Evolutionary conservation across 2,113 vertebrate species (phyloP).

Genomic region (Daubentonia madagascariensis): DNA sequence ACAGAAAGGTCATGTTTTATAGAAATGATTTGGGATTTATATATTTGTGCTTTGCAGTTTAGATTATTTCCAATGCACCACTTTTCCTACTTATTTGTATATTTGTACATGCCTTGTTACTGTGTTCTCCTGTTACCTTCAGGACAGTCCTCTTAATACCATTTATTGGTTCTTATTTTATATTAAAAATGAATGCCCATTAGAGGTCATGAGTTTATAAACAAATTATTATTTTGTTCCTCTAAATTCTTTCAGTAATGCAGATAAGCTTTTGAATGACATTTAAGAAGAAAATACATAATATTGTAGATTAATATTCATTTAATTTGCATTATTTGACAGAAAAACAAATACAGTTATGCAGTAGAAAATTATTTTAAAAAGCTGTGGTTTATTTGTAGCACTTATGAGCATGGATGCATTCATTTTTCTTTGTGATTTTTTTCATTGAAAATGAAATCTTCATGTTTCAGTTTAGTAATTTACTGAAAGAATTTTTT

Average conservation of each 20-base stretch:
- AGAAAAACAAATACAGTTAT: not conserved
- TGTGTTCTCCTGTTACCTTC: not conserved
- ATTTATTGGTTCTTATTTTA: not conserved
- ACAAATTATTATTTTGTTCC: not conserved
- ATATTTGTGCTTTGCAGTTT: not conserved
- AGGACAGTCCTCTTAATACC: not conserved
- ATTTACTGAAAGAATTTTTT: not conserved
- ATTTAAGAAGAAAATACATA: not conserved
- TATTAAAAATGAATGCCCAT: not conserved
- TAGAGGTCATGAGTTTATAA: not conserved
- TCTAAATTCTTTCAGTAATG: constrained; percentile 9
- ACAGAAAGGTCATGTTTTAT: not conserved
- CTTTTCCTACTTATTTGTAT: not conserved
- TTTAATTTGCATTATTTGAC: not conserved
- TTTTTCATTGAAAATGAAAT: not conserved
- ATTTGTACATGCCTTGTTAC: not conserved
- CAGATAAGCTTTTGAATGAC: not conserved
- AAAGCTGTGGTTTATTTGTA: not conserved
- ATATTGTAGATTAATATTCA: not conserved
- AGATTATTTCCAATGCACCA: not conserved
- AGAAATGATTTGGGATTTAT: not conserved
- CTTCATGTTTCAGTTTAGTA: not conserved
- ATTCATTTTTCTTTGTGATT: not conserved
- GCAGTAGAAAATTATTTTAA: not conserved
- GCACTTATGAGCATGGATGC: not conserved